phyloP scores from a whole-genome alignment of 2,888 invertebrate species.

The Meteorus colon region DNA sequence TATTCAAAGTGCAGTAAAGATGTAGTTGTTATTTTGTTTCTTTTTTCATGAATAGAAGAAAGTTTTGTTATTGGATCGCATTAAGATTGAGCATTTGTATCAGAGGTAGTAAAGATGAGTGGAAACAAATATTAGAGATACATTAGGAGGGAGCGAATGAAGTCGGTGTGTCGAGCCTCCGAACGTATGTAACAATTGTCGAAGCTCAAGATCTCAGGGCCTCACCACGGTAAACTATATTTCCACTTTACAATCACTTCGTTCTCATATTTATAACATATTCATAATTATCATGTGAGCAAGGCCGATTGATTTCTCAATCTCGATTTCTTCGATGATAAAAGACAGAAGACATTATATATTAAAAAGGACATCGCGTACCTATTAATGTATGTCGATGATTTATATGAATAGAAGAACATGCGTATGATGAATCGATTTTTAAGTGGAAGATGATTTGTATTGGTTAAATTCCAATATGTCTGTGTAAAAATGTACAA shows the following conservation, averaged over 20 bases:
- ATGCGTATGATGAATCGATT: conserved; percentile 7
- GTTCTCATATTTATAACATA: conserved; percentile 70
- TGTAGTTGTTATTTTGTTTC: background rate
- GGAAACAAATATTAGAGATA: background rate
- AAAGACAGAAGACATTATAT: conserved; percentile 9
- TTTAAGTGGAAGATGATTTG: background rate
- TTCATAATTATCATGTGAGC: conserved; percentile 70
- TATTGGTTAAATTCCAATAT: conserved; percentile 8
- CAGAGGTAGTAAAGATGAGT: background rate
- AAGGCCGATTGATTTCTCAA: conserved; percentile 71
- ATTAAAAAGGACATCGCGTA: background rate
- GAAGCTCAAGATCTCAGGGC: conserved; percentile 58
- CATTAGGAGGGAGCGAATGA: conserved; percentile 20
- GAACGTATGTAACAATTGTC: conserved; percentile 63
- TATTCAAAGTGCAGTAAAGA: background rate
- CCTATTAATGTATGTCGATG: background rate
- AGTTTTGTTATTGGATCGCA: background rate
- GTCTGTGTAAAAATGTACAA: conserved; percentile 39
- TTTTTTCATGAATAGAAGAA: background rate
- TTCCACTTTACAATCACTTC: conserved; percentile 64
- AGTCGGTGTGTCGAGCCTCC: conserved; percentile 61
- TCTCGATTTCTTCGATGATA: conserved; percentile 44
- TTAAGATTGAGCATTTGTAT: too few relatives aligned
- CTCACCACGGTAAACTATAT: conserved; percentile 50
- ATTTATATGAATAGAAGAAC: background rate